A percentile compares a stretch with the other conserved stretches of the same genome.
These are phyloP conservation scores for Sinonovacula constricta DNA, from an alignment of 1,140 invertebrate genomes.

Conservation along the genomic window DNA sequence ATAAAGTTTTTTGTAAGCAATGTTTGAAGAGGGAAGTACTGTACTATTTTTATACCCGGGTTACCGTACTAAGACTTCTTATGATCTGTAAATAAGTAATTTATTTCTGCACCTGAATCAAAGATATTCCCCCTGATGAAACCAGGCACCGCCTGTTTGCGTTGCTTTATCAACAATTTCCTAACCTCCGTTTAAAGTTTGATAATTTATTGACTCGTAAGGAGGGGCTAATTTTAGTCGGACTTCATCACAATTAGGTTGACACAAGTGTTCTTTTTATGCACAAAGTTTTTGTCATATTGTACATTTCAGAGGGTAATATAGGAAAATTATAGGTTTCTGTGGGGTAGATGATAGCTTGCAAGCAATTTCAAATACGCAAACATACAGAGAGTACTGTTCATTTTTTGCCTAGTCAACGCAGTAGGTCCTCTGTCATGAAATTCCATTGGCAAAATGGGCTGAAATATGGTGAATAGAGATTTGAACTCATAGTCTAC, in stretches of 20 bases:
- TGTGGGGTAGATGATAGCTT: no score
- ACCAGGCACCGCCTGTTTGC: background rate
- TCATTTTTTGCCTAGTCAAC: background rate
- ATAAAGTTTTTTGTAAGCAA: background rate
- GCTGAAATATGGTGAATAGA: no score
- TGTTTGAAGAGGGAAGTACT: background rate
- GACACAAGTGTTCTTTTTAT: background rate
- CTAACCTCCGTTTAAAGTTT: background rate
- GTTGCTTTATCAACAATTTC: background rate
- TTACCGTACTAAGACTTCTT: background rate
- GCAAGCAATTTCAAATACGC: no score
- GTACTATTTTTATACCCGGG: background rate
- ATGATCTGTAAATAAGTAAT: background rate
- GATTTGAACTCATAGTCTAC: no score
- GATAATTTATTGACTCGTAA: background rate
- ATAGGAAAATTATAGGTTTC: background rate
- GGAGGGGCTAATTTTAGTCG: background rate
- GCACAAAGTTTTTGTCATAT: background rate
- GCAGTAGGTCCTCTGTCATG: background rate
- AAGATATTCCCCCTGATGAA: background rate
- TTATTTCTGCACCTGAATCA: background rate
- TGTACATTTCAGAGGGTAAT: background rate
- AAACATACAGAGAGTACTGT: background rate
- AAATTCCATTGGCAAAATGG: no score
- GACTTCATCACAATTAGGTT: background rate